These are phyloP conservation scores for Leucozona laternaria DNA, from an alignment of 2,888 invertebrate genomes.

Conservation along the genomic window DNA sequence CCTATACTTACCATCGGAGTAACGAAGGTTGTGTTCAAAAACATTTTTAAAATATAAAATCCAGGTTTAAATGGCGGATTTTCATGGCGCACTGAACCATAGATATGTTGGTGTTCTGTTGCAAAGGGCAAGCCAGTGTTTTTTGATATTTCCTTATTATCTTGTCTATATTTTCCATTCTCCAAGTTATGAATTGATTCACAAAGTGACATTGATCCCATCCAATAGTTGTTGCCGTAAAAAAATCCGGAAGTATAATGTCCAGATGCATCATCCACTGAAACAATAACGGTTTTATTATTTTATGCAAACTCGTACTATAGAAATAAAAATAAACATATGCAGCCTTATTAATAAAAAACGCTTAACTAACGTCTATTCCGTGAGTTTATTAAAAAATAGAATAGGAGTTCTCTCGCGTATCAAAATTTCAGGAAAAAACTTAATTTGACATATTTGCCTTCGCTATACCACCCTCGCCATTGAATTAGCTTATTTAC, in stretches of 20 bases:
- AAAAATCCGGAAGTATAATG: slow-evolving; percentile 91
- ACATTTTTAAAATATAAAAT: slow-evolving; percentile 87
- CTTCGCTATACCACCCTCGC: too few relatives aligned
- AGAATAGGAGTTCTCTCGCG: too few relatives aligned
- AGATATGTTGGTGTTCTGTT: slow-evolving; percentile 79
- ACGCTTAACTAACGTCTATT: too few relatives aligned
- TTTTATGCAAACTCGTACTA: too few relatives aligned
- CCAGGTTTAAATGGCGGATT: slow-evolving; percentile 88
- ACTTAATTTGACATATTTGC: too few relatives aligned
- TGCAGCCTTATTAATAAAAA: too few relatives aligned
- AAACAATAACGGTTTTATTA: slow-evolving; percentile 25
- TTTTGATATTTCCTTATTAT: slow-evolving; percentile 38
- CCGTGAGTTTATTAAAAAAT: too few relatives aligned
- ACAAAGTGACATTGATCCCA: slow-evolving; percentile 90
- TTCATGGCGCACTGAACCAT: slow-evolving; percentile 81
- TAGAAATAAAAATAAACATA: too few relatives aligned
- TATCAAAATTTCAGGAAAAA: too few relatives aligned
- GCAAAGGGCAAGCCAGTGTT: slow-evolving; percentile 82
- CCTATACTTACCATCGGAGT: slow-evolving; percentile 80
- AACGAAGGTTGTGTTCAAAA: slow-evolving; percentile 84
- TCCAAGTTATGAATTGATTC: slow-evolving; percentile 86
- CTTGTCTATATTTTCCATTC: slow-evolving; percentile 81
- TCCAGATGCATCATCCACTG: slow-evolving; percentile 90
- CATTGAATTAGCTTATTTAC: too few relatives aligned
- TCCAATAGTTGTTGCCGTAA: slow-evolving; percentile 93